A percentile compares a stretch with the other conserved stretches of the same genome.
Evolutionary conservation across 2,113 vertebrate genomes (phyloP).

Genomic region (Ceuthmochares aereus): DNA sequence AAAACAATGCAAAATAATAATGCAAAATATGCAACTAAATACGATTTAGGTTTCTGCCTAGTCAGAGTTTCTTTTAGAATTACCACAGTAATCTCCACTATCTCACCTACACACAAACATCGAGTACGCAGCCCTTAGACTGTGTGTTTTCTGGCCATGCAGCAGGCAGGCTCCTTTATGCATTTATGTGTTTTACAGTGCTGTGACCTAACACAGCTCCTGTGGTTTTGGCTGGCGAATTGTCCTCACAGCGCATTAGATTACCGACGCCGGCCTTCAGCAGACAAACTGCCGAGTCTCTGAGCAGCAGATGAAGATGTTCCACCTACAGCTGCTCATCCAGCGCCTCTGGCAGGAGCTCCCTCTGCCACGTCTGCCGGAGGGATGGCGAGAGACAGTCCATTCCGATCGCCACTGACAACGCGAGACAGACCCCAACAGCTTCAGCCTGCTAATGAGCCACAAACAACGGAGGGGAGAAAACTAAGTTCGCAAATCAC

Average conservation of each 20-base stretch:
- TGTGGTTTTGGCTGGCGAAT: background rate
- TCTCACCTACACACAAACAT: rapidly evolving
- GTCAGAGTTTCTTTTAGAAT: background rate
- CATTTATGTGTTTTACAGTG: background rate
- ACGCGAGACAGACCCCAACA: background rate
- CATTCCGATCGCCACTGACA: background rate
- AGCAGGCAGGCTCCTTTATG: background rate
- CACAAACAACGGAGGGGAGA: background rate
- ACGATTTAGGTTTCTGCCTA: background rate
- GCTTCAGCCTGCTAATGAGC: background rate
- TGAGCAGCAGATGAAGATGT: background rate
- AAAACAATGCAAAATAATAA: background rate
- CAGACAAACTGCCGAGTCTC: background rate
- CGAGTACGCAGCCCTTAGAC: background rate
- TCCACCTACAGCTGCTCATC: background rate
- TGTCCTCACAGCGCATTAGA: background rate
- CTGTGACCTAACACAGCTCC: background rate
- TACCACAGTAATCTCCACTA: background rate
- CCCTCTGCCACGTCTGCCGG: background rate
- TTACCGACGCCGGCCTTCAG: background rate
- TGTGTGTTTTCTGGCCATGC: background rate
- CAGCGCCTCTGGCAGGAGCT: background rate
- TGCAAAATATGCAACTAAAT: background rate
- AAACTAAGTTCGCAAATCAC: background rate
- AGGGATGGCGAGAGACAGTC: background rate